Evolutionary conservation across 2,113 vertebrate genomes (phyloP), one percentile per base, ranked within the genome.

Genomic region (Ascaphus truei): DNA sequence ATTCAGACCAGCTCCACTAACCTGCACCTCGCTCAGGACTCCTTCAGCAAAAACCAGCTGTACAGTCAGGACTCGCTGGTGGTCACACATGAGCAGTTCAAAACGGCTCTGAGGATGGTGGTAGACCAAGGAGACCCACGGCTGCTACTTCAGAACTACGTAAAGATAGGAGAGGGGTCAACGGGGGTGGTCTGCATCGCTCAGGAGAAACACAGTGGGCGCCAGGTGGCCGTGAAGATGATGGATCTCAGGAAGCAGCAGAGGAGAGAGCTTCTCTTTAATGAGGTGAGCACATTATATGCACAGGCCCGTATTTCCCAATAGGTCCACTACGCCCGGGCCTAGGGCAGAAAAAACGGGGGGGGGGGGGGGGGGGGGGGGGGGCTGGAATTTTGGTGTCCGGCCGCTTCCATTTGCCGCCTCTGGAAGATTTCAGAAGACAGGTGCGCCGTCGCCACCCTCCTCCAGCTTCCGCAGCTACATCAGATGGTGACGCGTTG

Each of bases 231-330:
- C 0, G 95, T 99, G 74, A 99, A 99, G 81, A 98, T 98, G 95
- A 99, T 99, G 98, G 95, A 99, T 79, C 84, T 99, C 74, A 86
- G 95, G 63, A 95, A 94, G 82, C 98, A 99, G 81, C 98, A 99
- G 79, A 92, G 98, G 57, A 81, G 98, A 74, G 98, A 99, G 76
- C 83, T 99, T 73, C 94, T 99, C 16, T 99, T 99, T 73, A 99
- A 99, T 18, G 96, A 99, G 95, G 96, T 96, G 80, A 60, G 45
- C 52, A 5, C 3, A 29, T 5, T 2, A 41, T 10, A 9, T 37
- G 16, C 2, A 16, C 29, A 33, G 2, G 33, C 16, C n/a, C n/a
- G n/a, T n/a, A n/a, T n/a, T n/a, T n/a, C n/a, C n/a, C n/a, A n/a
- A n/a, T n/a, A n/a, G n/a, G n/a, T n/a, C n/a, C n/a, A n/a, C n/a